phyloP scores from a whole-genome alignment of 1,140 invertebrate genomes.

The Ericerus pela region DNA sequence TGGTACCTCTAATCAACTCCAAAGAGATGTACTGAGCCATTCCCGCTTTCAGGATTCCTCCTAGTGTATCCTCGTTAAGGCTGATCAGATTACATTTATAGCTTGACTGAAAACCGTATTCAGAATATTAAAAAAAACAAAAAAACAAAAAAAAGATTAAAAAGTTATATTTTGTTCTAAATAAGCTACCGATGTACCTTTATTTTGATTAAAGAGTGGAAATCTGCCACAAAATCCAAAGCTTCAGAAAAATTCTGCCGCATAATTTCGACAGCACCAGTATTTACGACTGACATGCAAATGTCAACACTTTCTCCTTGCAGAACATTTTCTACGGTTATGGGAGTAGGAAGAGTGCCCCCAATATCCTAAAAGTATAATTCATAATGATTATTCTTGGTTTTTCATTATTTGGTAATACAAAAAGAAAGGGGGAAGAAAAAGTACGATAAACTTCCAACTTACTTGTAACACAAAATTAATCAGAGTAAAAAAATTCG shows the following conservation, averaged over 20 bases:
- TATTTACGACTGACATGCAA: conserved; percentile 28
- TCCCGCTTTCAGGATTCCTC: conserved; percentile 86
- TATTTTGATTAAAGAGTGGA: conserved; percentile 90
- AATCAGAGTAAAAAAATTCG: conserved; percentile 82
- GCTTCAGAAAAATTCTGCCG: conserved; percentile 82
- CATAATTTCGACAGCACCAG: conserved; percentile 84
- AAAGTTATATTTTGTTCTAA: neutral
- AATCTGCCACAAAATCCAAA: conserved; percentile 88
- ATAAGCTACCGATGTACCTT: conserved; percentile 50
- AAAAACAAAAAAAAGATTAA: conserved; percentile 2
- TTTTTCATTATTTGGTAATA: too few relatives aligned
- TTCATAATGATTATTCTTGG: too few relatives aligned
- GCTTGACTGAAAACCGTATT: conserved; percentile 13
- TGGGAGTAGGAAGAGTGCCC: conserved; percentile 50
- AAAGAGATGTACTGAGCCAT: conserved; percentile 87
- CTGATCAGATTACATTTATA: conserved; percentile 26
- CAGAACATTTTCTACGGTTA: conserved; percentile 37
- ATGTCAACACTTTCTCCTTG: conserved; percentile 12
- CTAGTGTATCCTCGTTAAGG: conserved; percentile 87
- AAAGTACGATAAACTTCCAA: too few relatives aligned
- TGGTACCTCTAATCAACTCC: conserved; percentile 77
- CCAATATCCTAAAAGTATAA: conserved; percentile 49
- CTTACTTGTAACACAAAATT: conserved; percentile 67
- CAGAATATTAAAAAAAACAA: neutral
- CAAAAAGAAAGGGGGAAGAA: too few relatives aligned